Base-by-base conservation (phyloP, 2,888 invertebrate genomes). In the Panorpa germanica region DNA sequence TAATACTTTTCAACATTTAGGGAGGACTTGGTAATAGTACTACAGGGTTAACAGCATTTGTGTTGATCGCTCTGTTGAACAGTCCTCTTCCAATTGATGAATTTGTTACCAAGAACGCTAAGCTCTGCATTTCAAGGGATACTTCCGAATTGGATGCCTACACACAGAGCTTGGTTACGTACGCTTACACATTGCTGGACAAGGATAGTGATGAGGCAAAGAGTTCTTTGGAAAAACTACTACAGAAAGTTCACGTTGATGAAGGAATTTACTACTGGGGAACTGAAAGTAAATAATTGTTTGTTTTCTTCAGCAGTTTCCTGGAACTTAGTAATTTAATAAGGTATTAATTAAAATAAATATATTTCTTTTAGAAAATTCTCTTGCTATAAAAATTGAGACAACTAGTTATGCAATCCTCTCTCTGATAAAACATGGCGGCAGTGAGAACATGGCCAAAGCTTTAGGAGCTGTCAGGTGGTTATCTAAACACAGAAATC, bases 41-140 rank as follows among this genome's bases (percentile, higher is more conserved):
- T 18, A 62, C 72, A 1, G 70, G 69, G 0, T 52, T 77, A 25
- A 70, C 76, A 0, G 70, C 76, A 0, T 78, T 73, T 48, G 69
- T 74, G 24, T 53, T 75, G 13, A 63, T 70, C 1, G 65, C 75
- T 12, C 55, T 77, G 3, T 44, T 72, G 3, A 70, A 74, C 42
- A 62, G 67, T 7, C 54, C 57, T 3, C 50, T 63, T 7, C 45
- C 58, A 0, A 45, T 63, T 3, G 49, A 65, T 2, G 53, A 64
- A 2, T 42, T 54, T 3, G 52, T 65, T 2, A 47, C 65, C 23
- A 55, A 56, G 3, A 66, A 68, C 46, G 63, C 70, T 1, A 55
- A 70, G 26, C 61, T 63, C 15, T 75, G 75, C 36, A 52, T 69
- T 25, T 55, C 61, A 19, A 68, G 47, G 15, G 40, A n/a, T n/a